phyloP scores from a whole-genome alignment of 2,113 vertebrate genomes.

The Phodopus roborovskii region DNA sequence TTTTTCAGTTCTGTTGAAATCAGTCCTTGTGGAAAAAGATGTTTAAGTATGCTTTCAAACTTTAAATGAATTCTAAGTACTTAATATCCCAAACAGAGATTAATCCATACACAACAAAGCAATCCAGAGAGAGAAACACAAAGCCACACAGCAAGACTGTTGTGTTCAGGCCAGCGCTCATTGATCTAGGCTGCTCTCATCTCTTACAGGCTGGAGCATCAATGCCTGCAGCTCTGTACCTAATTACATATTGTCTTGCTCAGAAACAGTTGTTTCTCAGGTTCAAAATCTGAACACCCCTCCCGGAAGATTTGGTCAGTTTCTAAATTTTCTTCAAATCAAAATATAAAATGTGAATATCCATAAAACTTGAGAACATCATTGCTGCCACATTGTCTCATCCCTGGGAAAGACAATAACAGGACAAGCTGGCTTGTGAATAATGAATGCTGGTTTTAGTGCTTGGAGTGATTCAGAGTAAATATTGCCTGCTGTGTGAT shows the following conservation, averaged over 20 bases:
- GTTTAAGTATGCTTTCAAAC: conserved; percentile 3
- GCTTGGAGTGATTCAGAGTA: background rate
- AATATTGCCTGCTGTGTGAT: too few relatives aligned
- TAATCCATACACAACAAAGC: background rate
- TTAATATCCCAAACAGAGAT: background rate
- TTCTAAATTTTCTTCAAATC: background rate
- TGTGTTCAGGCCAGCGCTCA: background rate
- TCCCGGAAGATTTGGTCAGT: background rate
- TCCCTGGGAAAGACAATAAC: background rate
- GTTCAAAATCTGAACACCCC: background rate
- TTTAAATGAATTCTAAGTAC: conserved; percentile 42
- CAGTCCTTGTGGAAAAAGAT: background rate
- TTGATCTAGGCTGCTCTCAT: background rate
- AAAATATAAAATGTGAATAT: background rate
- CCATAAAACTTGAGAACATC: background rate
- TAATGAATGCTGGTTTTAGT: rapidly evolving
- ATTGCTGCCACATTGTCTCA: background rate
- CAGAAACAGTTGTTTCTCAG: background rate
- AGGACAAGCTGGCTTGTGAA: background rate
- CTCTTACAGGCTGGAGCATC: background rate
- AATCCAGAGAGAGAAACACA: background rate
- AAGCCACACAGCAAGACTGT: background rate
- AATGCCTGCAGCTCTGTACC: background rate
- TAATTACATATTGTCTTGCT: background rate
- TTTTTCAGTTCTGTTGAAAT: conserved; percentile 36